A percentile compares a stretch with the other conserved stretches of the same genome.
Conservation (phyloP, 2,113 vertebrate species). For the Heliornis fulica region DNA sequence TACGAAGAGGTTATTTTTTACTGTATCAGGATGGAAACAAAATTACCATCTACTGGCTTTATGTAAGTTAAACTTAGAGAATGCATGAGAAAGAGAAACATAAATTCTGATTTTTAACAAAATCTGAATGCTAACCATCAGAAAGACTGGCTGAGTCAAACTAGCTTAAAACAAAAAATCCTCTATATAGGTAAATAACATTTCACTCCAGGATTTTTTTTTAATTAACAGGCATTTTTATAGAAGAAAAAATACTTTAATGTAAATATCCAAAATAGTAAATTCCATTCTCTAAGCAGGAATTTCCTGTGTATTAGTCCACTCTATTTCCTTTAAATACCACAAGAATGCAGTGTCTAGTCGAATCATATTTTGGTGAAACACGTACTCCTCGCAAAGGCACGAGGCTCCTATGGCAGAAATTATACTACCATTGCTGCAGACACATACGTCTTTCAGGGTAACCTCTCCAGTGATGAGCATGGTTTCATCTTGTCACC, state of each 20-base stretch:
- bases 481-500: not conserved
- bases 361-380: slow-evolving; percentile 1
- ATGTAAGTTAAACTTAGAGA: slow-evolving; percentile 51
- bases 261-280: slow-evolving; percentile 25
- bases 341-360: slow-evolving; percentile 27
- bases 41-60: slow-evolving; percentile 39
- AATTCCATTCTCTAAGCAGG: slow-evolving; percentile 49
- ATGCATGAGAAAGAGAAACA: not conserved
- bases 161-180: slow-evolving; percentile 43
- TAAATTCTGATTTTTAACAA: slow-evolving; percentile 44
- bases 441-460: not conserved
- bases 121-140: slow-evolving; percentile 6
- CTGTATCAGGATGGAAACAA: slow-evolving; percentile 53
- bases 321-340: slow-evolving; percentile 42
- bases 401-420: not conserved
- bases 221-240: not conserved
- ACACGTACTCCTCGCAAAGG: not conserved
- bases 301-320: slow-evolving; percentile 55
- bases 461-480: not conserved
- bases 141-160: not conserved
- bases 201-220: not conserved
- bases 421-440: not conserved
- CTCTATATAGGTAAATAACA: not conserved
- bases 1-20: slow-evolving; percentile 64
- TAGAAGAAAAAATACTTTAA: not conserved